Base-by-base conservation (phyloP, 2,888 invertebrate species). In the Scrobipalpa costella region DNA sequence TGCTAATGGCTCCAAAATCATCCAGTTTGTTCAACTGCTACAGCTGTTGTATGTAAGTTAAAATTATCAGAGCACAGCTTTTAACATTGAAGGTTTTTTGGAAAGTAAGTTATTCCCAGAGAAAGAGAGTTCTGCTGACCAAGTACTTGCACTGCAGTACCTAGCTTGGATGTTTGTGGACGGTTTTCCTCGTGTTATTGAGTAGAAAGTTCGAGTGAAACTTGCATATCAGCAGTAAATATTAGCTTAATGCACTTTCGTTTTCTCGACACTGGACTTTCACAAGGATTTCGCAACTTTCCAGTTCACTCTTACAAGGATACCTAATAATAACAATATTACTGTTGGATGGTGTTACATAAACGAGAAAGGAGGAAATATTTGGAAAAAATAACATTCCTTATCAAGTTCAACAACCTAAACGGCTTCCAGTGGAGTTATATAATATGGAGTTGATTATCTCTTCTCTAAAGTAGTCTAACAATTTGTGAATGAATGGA, bases 191-290 rank as follows among this genome's bases (percentile, higher is more conserved):
- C 66, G 58, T 66, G 67, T 69, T 63, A 68, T 70, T 38, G 49
- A 62, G 49, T 81, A 85, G 85, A 86, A 85, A 85, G 85, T 75
- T 67, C 57, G 64, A 71, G 78, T 72, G 78, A 77, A 77, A 80
- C 73, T 71, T 63, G 72, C 70, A 67, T 69, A 68, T 66, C 68
- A 66, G 68, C 65, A 70, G 72, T 80, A 81, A 83, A 80, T 79
- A 80, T 83, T 81, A 77, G 72, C 76, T 79, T 80, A 73, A 82
- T 81, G 79, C 79, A 84, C 78, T 79, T 77, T 81, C 80, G 76
- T 75, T 83, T 74, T 80, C 77, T 71, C 71, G 69, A 79, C 79
- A 76, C 76, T 76, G 72, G 73, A 78, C 81, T 82, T 84, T 81
- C 80, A 74, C 78, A 70, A 77, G 77, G 76, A 80, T 75, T 74